These are phyloP conservation scores for Axinella damicornis DNA, from an alignment of 37 sponge, comb jelly and placozoan genomes.

Conservation along the genomic window DNA sequence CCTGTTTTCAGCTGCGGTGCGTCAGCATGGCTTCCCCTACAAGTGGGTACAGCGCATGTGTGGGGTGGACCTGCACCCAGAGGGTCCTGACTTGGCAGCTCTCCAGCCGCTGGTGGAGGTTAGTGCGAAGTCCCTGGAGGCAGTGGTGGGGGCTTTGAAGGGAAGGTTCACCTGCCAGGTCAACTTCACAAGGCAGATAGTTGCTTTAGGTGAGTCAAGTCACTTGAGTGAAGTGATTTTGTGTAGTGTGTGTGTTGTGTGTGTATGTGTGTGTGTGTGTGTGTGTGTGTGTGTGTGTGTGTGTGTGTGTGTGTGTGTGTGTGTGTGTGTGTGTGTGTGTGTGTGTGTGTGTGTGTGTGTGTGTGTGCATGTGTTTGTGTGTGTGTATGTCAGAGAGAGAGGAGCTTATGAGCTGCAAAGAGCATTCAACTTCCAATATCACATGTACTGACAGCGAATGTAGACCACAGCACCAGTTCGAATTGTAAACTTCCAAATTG, in stretches of 20 bases:
- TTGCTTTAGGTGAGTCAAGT: conserved; percentile 35
- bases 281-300: too few species aligned
- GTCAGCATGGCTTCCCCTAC: conserved; percentile 70
- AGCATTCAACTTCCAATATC: too few species aligned
- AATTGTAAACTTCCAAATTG: too few species aligned
- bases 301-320: too few species aligned
- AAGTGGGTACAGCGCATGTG: conserved; percentile 67
- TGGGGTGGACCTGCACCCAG: conserved; percentile 32
- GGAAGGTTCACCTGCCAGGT: conserved; percentile 53
- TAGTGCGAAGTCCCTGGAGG: conserved; percentile 20
- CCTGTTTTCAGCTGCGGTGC: conserved; percentile 51
- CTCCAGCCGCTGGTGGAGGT: conserved; percentile 37
- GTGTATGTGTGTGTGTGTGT: background rate
- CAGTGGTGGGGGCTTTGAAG: conserved; percentile 35
- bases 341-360: too few species aligned
- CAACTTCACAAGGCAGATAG: conserved; percentile 40
- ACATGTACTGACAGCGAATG: too few species aligned
- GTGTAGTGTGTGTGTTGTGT: background rate
- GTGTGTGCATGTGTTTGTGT: too few species aligned
- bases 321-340: too few species aligned
- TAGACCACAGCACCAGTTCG: too few species aligned
- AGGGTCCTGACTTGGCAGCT: background rate
- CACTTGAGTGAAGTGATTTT: background rate
- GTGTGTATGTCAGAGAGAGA: too few species aligned
- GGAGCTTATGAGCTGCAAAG: too few species aligned